Evolutionary conservation across 2,888 invertebrate genomes (phyloP), one percentile per base, ranked within the genome.

Genomic region (Allygus modestus): DNA sequence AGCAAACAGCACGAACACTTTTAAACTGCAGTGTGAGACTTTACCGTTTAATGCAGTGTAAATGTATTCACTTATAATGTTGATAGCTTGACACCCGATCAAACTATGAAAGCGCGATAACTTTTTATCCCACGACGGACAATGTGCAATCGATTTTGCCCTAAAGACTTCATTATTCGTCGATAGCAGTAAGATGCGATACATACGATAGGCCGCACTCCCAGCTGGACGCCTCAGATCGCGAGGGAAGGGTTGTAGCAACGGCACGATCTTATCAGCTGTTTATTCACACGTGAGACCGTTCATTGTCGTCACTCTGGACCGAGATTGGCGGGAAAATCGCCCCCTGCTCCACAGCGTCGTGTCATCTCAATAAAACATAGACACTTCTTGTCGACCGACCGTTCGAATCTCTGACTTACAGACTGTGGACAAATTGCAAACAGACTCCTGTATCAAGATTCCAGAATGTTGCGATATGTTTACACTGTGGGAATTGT

Each of bases 201-300:
- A 20, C 1, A 5, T n/a, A 33, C 71, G 69, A 69, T 69, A 69
- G 69, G 31, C 31, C 69, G 33, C 5, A 17, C 31, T 1, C 69
- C 17, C 69, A 71, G 71, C 71, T 71, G 71, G 71, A 41, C 0
- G 20, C 17, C 4, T 23, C 26, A n/a, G 61, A 54, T 23, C 28
- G 26, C 26, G 33, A 7, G 7, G 7, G 20, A 37, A 71, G 71
- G 71, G 71, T 71, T 71, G 69, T 17, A 9, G 41, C 77, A 77
- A 77, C 73, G 77, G 77, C 20, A n/a, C 20, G 77, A 77, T 77
- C 77, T 46, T 77, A 77, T 77, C 77, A 46, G 51, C 51, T 77
- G 77, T 77, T 77, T 77, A 77, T 77, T 77, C 77, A 77, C 77
- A 77, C 77, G 51, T 73, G 65, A 65, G 23, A 58, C 58, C 26